Percentiles rank a stretch among this genome's conserved stretches.
Conservation (phyloP, 2,113 vertebrate species). For the Lichenostomus cassidix region DNA sequence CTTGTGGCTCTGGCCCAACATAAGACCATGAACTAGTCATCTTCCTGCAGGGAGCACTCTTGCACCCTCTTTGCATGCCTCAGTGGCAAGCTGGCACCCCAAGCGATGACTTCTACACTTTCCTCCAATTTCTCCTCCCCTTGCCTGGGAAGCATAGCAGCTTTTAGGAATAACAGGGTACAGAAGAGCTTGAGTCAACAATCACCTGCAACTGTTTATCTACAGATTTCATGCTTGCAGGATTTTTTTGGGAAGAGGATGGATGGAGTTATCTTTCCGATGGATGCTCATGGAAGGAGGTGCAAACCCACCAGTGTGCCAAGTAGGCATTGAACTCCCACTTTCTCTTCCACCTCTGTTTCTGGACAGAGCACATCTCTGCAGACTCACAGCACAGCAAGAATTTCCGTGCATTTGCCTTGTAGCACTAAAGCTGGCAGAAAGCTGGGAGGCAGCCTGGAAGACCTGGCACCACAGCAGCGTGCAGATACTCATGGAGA, state of each 20-base stretch:
- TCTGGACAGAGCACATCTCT: background rate
- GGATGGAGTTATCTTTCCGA: background rate
- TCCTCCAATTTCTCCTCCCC: background rate
- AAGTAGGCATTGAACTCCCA: background rate
- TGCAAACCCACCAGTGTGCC: background rate
- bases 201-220: background rate
- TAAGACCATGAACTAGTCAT: background rate
- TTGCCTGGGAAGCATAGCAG: background rate
- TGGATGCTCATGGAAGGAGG: background rate
- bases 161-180: background rate
- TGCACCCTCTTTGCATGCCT: background rate
- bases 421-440: background rate
- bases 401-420: background rate
- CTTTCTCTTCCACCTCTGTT: background rate
- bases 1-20: background rate
- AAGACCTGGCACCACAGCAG: background rate
- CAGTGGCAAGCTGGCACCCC: background rate
- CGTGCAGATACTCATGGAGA: background rate
- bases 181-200: conserved; percentile 1
- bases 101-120: background rate
- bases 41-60: conserved; percentile 21
- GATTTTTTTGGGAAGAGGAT: background rate
- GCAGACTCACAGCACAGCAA: background rate
- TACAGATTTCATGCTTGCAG: conserved; percentile 7
- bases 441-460: background rate